Conservation (phyloP, 2,797 vertebrate genomes). For the Muraenolepis orangiensis region DNA sequence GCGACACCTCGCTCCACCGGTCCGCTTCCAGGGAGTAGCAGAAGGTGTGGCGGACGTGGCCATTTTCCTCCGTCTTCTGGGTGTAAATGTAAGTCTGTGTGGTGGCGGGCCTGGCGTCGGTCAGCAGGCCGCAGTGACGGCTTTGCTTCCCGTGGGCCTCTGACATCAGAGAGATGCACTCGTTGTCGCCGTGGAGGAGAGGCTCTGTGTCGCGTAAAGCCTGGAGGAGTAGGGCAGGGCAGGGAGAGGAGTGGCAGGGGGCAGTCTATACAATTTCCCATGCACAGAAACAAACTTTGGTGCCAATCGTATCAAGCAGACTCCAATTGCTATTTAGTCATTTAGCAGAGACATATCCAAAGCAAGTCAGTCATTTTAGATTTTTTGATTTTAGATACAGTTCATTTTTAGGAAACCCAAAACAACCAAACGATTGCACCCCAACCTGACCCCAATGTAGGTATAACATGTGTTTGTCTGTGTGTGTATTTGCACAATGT, state of each 20-base stretch:
- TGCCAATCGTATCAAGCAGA: neutral
- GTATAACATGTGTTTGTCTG: neutral
- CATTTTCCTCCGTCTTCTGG: constrained; percentile 91
- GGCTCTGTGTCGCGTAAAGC: constrained; percentile 65
- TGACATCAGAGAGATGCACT: constrained; percentile 70
- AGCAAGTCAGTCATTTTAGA: too few species aligned
- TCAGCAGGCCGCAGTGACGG: constrained; percentile 78
- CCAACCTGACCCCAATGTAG: neutral
- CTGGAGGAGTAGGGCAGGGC: constrained; percentile 29
- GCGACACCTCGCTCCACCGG: constrained; percentile 78
- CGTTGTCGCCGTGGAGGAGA: constrained; percentile 66
- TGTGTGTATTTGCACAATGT: neutral
- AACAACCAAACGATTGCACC: neutral
- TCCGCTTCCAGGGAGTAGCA: constrained; percentile 89
- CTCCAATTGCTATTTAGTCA: neutral
- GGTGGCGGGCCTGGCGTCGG: constrained; percentile 87
- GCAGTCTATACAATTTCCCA: neutral
- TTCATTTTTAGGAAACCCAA: neutral
- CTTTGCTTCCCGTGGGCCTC: constrained; percentile 77
- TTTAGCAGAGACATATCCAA: neutral
- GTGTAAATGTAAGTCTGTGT: constrained; percentile 93
- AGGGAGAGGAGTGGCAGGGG: neutral
- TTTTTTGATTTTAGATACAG: neutral
- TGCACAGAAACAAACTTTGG: neutral
- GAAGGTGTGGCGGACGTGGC: constrained; percentile 81